Percentiles rank a stretch among this genome's conserved stretches.
phyloP scores from a whole-genome alignment of 2,888 invertebrate genomes.

The Orthosia incerta region DNA sequence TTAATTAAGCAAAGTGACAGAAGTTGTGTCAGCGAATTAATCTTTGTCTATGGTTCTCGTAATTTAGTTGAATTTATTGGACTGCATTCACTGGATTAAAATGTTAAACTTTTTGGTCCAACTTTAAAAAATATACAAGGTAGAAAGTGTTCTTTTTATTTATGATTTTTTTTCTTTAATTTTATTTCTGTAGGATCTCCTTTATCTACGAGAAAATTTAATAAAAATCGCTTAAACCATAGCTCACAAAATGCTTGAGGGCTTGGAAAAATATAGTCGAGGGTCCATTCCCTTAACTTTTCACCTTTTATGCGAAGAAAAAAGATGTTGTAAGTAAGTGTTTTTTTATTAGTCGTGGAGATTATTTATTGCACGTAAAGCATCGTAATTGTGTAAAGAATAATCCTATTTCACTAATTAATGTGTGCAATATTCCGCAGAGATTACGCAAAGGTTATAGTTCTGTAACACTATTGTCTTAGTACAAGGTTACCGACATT shows the following conservation, averaged over 20 bases:
- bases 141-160: constrained; percentile 2
- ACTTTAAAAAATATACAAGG: neutral
- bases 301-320: neutral
- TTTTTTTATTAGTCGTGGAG: neutral
- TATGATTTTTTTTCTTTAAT: neutral
- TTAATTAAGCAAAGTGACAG: constrained; percentile 45
- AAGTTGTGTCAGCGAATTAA: constrained; percentile 36
- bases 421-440: constrained; percentile 61
- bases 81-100: constrained; percentile 10
- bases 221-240: neutral
- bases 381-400: constrained; percentile 12
- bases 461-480: constrained; percentile 73
- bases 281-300: neutral
- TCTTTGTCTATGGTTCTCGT: constrained; percentile 16
- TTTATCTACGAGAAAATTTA: neutral
- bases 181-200: neutral
- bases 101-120: neutral
- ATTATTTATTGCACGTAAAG: neutral
- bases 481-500: constrained; percentile 67
- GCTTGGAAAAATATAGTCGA: neutral
- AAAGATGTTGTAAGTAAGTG: neutral
- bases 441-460: constrained; percentile 62
- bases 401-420: constrained; percentile 59
- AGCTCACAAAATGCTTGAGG: constrained; percentile 14
- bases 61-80: constrained; percentile 45